Percentiles rank a stretch among this genome's conserved stretches.
Conservation (phyloP, 1,140 invertebrate species). For the Philotrypesis tridentata region DNA sequence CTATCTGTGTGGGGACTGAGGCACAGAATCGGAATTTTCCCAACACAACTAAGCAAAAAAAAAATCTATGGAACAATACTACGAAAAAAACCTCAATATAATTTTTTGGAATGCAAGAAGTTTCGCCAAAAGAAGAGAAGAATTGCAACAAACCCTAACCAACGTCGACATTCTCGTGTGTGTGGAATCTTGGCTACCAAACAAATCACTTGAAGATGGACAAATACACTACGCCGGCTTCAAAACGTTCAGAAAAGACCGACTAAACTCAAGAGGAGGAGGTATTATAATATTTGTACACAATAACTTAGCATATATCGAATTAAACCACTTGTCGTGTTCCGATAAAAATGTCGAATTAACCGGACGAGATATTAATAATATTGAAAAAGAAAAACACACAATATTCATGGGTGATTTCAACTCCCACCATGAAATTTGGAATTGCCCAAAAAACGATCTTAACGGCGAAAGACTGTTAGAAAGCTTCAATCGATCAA, state of each 20-base stretch:
- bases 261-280: conserved; percentile 9
- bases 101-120: conserved; percentile 24
- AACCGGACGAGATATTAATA: background rate
- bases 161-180: background rate
- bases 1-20: too few species aligned
- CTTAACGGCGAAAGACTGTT: conserved; percentile 2
- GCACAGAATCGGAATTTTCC: too few species aligned
- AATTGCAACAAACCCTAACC: background rate
- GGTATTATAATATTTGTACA: conserved; percentile 27
- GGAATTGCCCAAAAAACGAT: conserved; percentile 24
- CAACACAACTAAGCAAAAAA: too few species aligned
- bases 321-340: background rate
- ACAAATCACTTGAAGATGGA: background rate
- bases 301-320: conserved; percentile 15
- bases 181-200: background rate
- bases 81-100: conserved; percentile 4
- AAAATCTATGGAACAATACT: too few species aligned
- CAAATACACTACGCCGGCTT: background rate
- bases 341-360: background rate
- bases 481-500: background rate
- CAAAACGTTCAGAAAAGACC: conserved; percentile 23
- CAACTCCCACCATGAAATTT: conserved; percentile 1
- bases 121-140: background rate
- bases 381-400: background rate
- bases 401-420: conserved; percentile 11